Evolutionary conservation across 1,140 invertebrate species (phyloP).

Genomic region (Drosophila ambigua): DNA sequence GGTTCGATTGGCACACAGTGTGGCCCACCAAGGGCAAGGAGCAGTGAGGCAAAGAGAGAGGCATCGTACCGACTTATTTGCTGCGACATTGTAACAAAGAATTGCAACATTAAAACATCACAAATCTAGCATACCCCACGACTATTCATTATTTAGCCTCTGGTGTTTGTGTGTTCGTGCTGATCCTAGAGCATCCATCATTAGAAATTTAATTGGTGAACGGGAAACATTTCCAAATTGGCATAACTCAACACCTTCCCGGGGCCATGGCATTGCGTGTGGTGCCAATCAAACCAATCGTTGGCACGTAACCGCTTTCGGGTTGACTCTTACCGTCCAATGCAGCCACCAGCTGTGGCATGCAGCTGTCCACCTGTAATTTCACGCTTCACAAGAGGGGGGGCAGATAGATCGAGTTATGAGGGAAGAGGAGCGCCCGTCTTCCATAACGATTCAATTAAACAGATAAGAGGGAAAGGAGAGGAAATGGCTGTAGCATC

Average conservation of each 20-base stretch:
- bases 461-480: constrained; percentile 19
- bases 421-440: constrained; percentile 11
- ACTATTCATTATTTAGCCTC: constrained; percentile 45
- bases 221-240: constrained; percentile 36
- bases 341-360: constrained; percentile 1
- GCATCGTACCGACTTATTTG: constrained; percentile 7
- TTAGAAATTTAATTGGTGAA: constrained; percentile 43
- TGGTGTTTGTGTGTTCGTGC: constrained; percentile 12
- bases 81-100: constrained; percentile 42
- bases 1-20: constrained; percentile 75
- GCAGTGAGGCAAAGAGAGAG: constrained; percentile 29
- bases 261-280: constrained; percentile 30
- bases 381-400: constrained; percentile 38
- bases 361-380: constrained; percentile 43
- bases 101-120: constrained; percentile 45
- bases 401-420: background rate
- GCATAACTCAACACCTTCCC: constrained; percentile 53
- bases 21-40: constrained; percentile 60
- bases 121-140: constrained; percentile 22
- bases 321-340: constrained; percentile 19
- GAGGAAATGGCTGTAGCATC: background rate
- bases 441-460: constrained; percentile 38
- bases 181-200: background rate
- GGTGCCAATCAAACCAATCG: constrained; percentile 44
- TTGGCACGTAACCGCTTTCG: constrained; percentile 17